These are phyloP conservation scores for Trissolcus brochymenae DNA, from an alignment of 2,888 invertebrate species.

Conservation along the genomic window DNA sequence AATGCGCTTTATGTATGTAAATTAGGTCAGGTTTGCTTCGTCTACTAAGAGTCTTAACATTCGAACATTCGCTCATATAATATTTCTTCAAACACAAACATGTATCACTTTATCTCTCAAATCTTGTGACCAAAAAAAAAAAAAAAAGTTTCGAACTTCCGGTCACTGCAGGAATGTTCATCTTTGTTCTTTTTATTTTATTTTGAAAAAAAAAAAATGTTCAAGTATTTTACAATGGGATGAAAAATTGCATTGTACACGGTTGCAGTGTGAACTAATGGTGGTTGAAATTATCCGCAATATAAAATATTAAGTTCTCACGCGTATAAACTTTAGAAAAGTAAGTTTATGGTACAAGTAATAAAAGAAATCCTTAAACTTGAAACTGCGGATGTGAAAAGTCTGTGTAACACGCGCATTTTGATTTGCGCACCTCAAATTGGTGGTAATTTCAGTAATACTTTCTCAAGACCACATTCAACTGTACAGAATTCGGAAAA, in stretches of 20 bases:
- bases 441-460: slow-evolving; percentile 75
- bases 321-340: slow-evolving; percentile 26
- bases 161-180: too few species aligned
- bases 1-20: slow-evolving; percentile 77
- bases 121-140: too few species aligned
- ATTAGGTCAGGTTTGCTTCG: slow-evolving; percentile 74
- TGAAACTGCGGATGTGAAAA: too few species aligned
- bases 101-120: too few species aligned
- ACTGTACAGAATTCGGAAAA: slow-evolving; percentile 66
- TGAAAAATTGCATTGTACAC: too few species aligned
- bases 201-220: not conserved
- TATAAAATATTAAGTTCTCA: slow-evolving; percentile 16
- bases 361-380: slow-evolving; percentile 57
- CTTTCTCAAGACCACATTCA: slow-evolving; percentile 68
- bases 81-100: too few species aligned
- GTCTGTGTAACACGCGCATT: slow-evolving; percentile 62
- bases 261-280: too few species aligned
- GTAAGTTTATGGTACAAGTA: slow-evolving; percentile 46
- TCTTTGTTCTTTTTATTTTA: not conserved
- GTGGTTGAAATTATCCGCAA: slow-evolving; percentile 3
- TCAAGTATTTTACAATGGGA: not conserved
- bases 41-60: slow-evolving; percentile 59
- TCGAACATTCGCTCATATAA: slow-evolving; percentile 42
- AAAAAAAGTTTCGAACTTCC: too few species aligned
- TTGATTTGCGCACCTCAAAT: slow-evolving; percentile 75